A percentile compares a stretch with the other conserved stretches of the same genome.
Evolutionary conservation across 2,113 vertebrate species (phyloP).

Genomic region (Scolopax mira): DNA sequence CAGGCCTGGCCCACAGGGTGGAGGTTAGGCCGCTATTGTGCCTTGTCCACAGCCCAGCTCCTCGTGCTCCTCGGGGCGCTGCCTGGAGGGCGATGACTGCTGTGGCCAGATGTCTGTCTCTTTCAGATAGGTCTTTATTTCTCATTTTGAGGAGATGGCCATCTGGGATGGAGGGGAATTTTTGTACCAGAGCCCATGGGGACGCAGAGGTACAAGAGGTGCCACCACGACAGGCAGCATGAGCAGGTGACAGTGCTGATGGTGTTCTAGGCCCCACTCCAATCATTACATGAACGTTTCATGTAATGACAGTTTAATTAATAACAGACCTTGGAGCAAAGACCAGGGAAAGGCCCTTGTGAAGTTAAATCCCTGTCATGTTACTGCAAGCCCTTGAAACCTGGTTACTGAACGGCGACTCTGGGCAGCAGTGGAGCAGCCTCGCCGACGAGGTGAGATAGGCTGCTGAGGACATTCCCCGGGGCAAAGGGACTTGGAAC

Average conservation of each 20-base stretch:
- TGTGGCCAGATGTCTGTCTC: too few species aligned
- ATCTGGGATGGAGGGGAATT: neutral
- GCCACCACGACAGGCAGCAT: accelerated
- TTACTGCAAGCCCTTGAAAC: neutral
- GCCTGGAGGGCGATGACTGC: accelerated
- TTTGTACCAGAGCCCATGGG: neutral
- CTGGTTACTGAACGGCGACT: neutral
- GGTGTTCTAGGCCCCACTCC: neutral
- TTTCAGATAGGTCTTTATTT: neutral
- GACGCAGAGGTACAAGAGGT: accelerated
- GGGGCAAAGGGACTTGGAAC: accelerated
- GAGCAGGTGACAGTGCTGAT: accelerated
- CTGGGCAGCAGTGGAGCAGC: accelerated
- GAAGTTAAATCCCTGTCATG: neutral
- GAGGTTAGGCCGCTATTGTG: neutral
- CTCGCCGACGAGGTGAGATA: accelerated
- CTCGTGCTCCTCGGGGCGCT: neutral
- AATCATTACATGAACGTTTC: neutral
- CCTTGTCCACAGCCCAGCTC: neutral
- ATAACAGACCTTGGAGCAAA: neutral
- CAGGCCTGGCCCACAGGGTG: accelerated
- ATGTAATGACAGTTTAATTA: neutral
- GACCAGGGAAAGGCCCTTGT: neutral
- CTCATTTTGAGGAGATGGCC: neutral
- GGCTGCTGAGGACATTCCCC: neutral